These are phyloP conservation scores for Venustaconcha ellipsiformis DNA, from an alignment of 1,140 invertebrate genomes.

Conservation along the genomic window DNA sequence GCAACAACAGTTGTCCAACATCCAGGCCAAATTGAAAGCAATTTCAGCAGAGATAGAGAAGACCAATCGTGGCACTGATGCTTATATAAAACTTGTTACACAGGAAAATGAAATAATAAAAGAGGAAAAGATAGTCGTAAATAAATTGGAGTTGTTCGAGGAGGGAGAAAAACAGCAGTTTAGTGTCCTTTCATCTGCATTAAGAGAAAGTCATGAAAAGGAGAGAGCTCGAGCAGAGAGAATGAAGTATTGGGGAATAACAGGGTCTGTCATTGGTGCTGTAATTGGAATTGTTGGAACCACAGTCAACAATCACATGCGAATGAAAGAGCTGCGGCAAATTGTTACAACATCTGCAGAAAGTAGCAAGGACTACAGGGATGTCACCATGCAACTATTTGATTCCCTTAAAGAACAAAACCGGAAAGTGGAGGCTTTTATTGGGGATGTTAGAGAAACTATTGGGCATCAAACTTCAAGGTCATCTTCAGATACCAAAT, in stretches of 20 bases:
- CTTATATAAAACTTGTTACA: conserved; percentile 75
- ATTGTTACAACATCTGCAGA: conserved; percentile 71
- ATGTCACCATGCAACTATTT: conserved; percentile 38
- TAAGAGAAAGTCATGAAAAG: conserved; percentile 80
- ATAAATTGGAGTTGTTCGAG: conserved; percentile 66
- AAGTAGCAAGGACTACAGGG: conserved; percentile 42
- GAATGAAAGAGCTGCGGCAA: conserved; percentile 77
- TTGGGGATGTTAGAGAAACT: conserved; percentile 39
- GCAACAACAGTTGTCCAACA: conserved; percentile 71
- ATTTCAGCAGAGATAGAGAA: conserved; percentile 78
- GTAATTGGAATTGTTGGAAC: conserved; percentile 77
- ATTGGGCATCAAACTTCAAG: conserved; percentile 1
- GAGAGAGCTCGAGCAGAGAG: conserved; percentile 80
- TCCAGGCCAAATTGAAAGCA: conserved; percentile 76
- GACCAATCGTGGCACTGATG: conserved; percentile 77
- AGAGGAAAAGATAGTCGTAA: conserved; percentile 63
- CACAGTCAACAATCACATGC: conserved; percentile 76
- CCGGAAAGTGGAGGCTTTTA: conserved; percentile 47
- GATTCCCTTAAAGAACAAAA: conserved; percentile 49
- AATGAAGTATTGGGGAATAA: conserved; percentile 84
- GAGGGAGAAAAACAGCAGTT: conserved; percentile 77
- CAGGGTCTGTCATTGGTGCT: conserved; percentile 79
- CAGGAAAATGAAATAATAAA: conserved; percentile 69
- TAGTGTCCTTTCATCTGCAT: conserved; percentile 75
- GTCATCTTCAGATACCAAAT: background rate